Base-by-base conservation (phyloP, 2,113 vertebrate genomes). In the Asarcornis scutulata region DNA sequence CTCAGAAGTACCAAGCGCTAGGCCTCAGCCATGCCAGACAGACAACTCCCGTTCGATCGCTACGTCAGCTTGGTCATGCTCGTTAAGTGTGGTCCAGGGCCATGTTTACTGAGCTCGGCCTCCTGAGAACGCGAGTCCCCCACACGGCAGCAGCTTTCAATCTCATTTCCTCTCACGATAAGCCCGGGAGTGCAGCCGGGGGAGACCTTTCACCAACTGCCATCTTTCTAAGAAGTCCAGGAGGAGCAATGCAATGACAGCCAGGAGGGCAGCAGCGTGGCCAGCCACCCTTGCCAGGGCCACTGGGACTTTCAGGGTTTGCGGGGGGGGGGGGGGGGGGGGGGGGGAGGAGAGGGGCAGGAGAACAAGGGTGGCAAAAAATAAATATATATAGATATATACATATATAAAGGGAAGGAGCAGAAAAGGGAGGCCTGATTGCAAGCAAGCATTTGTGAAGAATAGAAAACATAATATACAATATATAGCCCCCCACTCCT, bases 211-310 rank as follows among this genome's bases (percentile, higher is more conserved):
- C 29, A 36, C 42, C 72, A 91, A 71, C 22, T 88, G 91, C 91
- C 91, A 89, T 38, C 52, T 83, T 93, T 40, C 68, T 26, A 69
- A 3, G 3, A 67, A 83, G 52, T 52, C 46, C 76, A 78, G 50
- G 71, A 78, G 40, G 56, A 78, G 85, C 88, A 91, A 95, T 81
- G 88, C 88, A 91, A 95, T 81, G 88, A 81, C 93, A 93, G 52
- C 11, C 79, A 46, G 79, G 96, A 94, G 83, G 96, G 56, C 91
- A 74, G 85, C 44, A 40, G 40, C 42, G 3, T 1, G 67, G 62
- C 79, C 69, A 74, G 42, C 9, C 66, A 76, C 27, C 46, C 66
- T 20, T 60, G 66, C n/a, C 66, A 72, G 59, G 16, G 63, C 85
- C 88, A 78, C 36, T 31, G 17, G 59, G n/a, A 50, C 31, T 31